Conservation (phyloP, 2,888 invertebrate genomes). For the Sylvicola cinctus region DNA sequence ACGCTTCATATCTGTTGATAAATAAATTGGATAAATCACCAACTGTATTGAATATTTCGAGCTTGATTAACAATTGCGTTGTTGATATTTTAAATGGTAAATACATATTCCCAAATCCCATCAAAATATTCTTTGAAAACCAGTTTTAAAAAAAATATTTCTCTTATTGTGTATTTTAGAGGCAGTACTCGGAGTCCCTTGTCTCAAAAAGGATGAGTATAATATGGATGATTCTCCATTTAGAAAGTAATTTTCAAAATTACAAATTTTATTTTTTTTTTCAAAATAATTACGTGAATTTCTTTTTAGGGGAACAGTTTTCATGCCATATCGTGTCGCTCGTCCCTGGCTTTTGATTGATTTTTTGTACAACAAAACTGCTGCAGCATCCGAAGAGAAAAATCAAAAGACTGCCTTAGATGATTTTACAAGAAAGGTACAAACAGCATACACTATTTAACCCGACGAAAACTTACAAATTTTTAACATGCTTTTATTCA, state of each 20-base stretch:
- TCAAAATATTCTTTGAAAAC: no score
- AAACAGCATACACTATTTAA: no score
- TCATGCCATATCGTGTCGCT: conserved; percentile 27
- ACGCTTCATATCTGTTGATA: conserved; percentile 26
- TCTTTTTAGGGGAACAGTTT: conserved; percentile 29
- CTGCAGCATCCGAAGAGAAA: conserved; percentile 27
- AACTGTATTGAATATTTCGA: conserved; percentile 29
- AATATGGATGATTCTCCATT: conserved; percentile 30
- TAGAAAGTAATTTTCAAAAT: conserved; percentile 30
- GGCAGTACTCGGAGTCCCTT: conserved; percentile 30
- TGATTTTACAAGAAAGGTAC: conserved; percentile 26
- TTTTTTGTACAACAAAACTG: conserved; percentile 30
- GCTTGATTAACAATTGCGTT: conserved; percentile 31
- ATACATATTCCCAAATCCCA: no score
- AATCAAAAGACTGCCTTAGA: conserved; percentile 28
- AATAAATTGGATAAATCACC: conserved; percentile 18
- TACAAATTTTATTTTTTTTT: background rate
- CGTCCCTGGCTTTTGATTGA: conserved; percentile 36
- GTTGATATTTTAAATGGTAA: conserved; percentile 33
- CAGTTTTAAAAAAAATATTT: no score
- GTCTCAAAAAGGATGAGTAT: conserved; percentile 15
- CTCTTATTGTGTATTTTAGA: no score
- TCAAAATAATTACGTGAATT: background rate
- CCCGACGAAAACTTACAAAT: no score
- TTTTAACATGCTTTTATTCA: no score